phyloP scores from a whole-genome alignment of 2,888 invertebrate genomes.

The Heteromyza rotundicornis region DNA sequence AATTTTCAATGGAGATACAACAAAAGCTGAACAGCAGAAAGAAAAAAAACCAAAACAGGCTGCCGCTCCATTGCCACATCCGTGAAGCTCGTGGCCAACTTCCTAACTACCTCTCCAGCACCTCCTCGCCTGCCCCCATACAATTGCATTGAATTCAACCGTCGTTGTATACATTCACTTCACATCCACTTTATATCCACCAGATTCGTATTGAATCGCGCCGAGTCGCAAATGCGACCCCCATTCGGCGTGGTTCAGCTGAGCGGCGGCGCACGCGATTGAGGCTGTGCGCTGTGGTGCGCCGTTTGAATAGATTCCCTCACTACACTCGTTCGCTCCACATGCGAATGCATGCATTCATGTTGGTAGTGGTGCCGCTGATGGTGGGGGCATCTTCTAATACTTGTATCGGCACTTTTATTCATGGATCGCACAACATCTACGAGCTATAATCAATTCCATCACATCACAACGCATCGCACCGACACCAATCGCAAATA shows the following conservation, averaged over 20 bases:
- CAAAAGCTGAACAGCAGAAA: not conserved
- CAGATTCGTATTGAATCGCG: no score
- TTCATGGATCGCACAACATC: not conserved
- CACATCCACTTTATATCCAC: not conserved
- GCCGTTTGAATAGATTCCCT: not conserved
- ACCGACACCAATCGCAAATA: conserved; percentile 2
- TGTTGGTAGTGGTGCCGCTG: not conserved
- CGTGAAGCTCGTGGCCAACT: not conserved
- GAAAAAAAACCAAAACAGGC: not conserved
- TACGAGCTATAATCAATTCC: not conserved
- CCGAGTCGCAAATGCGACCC: not conserved
- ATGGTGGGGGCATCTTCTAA: not conserved
- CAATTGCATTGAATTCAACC: not conserved
- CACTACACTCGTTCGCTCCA: no score
- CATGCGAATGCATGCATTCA: not conserved
- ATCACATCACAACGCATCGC: not conserved
- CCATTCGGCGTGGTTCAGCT: conserved; percentile 1
- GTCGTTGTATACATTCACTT: not conserved
- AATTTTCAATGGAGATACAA: conserved; percentile 2
- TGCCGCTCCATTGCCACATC: not conserved
- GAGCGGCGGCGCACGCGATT: not conserved
- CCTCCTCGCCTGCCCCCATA: no score
- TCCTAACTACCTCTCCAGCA: not conserved
- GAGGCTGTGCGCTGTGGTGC: not conserved
- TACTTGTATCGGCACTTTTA: not conserved